These are phyloP conservation scores for Epinephelus coioides DNA, from an alignment of 2,797 vertebrate species.

Conservation along the genomic window DNA sequence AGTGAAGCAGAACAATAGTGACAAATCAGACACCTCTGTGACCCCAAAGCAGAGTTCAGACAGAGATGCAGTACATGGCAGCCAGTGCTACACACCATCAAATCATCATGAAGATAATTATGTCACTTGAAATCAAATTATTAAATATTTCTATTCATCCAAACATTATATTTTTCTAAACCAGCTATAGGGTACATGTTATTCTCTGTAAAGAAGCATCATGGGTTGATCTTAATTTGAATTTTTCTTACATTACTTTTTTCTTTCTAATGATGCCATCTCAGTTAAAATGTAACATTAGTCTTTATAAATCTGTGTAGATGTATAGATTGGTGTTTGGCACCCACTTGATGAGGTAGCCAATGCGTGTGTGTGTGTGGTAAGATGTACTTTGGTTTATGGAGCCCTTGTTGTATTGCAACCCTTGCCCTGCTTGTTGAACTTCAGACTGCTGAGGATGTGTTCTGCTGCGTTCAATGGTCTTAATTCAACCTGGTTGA, in stretches of 20 bases:
- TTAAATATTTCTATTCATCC: background rate
- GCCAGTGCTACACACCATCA: constrained; percentile 4
- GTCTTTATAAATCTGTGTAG: background rate
- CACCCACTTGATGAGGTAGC: background rate
- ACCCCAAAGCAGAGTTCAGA: constrained; percentile 33
- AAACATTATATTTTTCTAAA: background rate
- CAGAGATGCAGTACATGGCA: background rate
- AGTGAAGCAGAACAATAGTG: constrained; percentile 59
- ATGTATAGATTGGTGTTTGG: background rate
- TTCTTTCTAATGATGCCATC: constrained; percentile 3
- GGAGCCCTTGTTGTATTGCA: constrained; percentile 78
- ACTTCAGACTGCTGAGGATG: constrained; percentile 60
- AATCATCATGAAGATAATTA: too few relatives aligned
- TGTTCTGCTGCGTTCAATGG: constrained; percentile 15
- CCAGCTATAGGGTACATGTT: background rate
- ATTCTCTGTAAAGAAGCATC: background rate
- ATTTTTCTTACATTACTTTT: too few relatives aligned
- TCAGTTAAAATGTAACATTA: background rate
- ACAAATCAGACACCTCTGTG: constrained; percentile 48
- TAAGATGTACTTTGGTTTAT: constrained; percentile 90
- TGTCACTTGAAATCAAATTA: background rate
- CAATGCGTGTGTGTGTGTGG: background rate
- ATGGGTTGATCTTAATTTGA: too few relatives aligned
- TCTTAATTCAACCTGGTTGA: background rate
- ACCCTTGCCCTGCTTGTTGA: constrained; percentile 83